Conservation (phyloP, 2,113 vertebrate genomes). For the Tautogolabrus adspersus region DNA sequence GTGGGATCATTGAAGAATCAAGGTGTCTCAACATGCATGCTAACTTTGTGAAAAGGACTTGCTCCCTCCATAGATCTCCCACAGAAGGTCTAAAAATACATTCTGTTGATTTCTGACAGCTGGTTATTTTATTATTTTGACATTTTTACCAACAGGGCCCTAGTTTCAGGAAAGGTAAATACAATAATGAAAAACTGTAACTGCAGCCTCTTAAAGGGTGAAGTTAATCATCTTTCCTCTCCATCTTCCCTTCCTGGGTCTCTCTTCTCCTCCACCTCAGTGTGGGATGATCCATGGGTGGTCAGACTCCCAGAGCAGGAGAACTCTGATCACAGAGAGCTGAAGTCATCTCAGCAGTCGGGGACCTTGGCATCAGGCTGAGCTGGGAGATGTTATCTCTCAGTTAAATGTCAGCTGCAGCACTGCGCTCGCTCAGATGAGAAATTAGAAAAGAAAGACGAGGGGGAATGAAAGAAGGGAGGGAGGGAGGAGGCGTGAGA, state of each 20-base stretch:
- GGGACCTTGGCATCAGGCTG: conserved; percentile 52
- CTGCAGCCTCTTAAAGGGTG: neutral
- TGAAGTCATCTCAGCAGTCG: conserved; percentile 43
- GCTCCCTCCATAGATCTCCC: no score
- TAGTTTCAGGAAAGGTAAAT: no score
- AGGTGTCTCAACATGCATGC: no score
- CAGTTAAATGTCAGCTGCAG: conserved; percentile 51
- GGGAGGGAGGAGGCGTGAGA: conserved; percentile 3
- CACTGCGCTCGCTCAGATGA: conserved; percentile 50
- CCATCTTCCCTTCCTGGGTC: neutral
- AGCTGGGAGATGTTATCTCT: conserved; percentile 49
- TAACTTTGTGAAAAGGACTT: no score
- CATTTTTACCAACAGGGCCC: no score
- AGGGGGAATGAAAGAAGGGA: neutral
- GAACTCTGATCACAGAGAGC: conserved; percentile 31
- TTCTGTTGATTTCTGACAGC: no score
- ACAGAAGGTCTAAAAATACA: no score
- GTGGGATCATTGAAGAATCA: no score
- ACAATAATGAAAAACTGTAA: neutral
- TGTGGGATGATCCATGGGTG: conserved; percentile 41
- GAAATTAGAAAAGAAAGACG: conserved; percentile 40
- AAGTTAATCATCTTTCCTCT: conserved; percentile 17
- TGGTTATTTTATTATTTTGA: no score
- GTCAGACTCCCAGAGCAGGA: conserved; percentile 23
- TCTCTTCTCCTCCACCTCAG: conserved; percentile 14